These are phyloP conservation scores for Tenthredo mesomela DNA, from an alignment of 2,888 invertebrate genomes.

Conservation along the genomic window DNA sequence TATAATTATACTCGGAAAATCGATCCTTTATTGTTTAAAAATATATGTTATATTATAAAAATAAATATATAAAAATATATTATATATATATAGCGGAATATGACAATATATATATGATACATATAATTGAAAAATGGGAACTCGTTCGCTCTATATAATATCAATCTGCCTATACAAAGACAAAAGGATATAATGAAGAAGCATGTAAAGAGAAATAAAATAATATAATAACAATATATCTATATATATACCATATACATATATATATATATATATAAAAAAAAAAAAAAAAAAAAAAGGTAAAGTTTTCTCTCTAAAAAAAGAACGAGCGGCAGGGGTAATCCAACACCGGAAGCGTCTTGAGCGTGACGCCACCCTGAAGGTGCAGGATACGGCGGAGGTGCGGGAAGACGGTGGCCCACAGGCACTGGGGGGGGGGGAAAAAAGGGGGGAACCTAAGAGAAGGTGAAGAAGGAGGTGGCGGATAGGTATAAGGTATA, in stretches of 20 bases:
- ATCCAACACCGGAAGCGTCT: conserved; percentile 78
- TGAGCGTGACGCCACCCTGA: conserved; percentile 78
- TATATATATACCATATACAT: not conserved
- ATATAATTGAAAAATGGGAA: no score
- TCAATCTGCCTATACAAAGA: not conserved
- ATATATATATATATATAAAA: not conserved
- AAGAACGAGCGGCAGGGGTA: conserved; percentile 70
- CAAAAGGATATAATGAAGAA: not conserved
- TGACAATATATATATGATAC: no score
- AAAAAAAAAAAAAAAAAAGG: not conserved
- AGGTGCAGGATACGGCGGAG: conserved; percentile 75
- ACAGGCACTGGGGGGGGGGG: conserved; percentile 60
- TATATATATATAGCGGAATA: no score
- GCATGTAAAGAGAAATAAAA: not conserved
- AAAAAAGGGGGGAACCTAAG: conserved; percentile 37
- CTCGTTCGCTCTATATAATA: not conserved
- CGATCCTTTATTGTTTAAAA: no score
- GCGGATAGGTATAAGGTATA: conserved; percentile 61
- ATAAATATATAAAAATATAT: no score
- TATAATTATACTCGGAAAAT: no score
- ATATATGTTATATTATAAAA: no score
- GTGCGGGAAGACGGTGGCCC: conserved; percentile 61
- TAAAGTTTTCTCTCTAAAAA: conserved; percentile 21
- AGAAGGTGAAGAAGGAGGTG: conserved; percentile 58
- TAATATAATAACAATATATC: not conserved